Evolutionary conservation across 1,140 invertebrate genomes (phyloP), one percentile per base, ranked within the genome.

Genomic region (Caenorhabditis tropicalis): DNA sequence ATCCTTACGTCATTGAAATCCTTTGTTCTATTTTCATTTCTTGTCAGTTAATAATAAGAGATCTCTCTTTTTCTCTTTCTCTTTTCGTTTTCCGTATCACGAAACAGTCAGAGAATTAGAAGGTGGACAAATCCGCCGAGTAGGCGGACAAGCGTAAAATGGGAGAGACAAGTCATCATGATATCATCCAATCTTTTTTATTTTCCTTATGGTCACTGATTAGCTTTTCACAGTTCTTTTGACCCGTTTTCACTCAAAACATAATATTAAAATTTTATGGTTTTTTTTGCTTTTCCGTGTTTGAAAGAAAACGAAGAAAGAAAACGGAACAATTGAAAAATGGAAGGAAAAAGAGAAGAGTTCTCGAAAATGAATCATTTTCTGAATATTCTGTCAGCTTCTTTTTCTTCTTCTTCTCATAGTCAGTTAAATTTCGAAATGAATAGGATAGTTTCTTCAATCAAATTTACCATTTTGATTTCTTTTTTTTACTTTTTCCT

Each of bases 71-170:
- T 74, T 29, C 0, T 74, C 65, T 19, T 27, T 58, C 29, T 58
- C 16, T 65, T 24, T 19, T 19, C 58, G 16, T 74, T 74, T 39
- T 74, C 65, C 65, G 65, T 43, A 43, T 74, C 33, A 43, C 65
- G 36, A 74, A 43, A 74, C 65, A 74, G 65, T 74, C 36, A 74
- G 24, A 65, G 3, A 4, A n/a, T 43, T n/a, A n/a, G n/a, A n/a
- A 19, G 33, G 65, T 43, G 65, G 65, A 36, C 65, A 74, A 43
- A 74, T 74, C 65, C 65, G 33, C 36, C 65, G 65, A 74, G 65
- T 74, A 74, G 65, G 65, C 65, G 65, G 65, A 74, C 65, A 74
- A 74, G 65, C 58, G 53, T 56, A 56, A n/a, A 43, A 43, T 5
- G 39, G 12, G 39, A 43, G 39, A 56, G 53, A 56, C 21, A 36